Evolutionary conservation across 2,888 invertebrate genomes (phyloP), one percentile per base, ranked within the genome.

Genomic region (Tolmerus cingulatus): DNA sequence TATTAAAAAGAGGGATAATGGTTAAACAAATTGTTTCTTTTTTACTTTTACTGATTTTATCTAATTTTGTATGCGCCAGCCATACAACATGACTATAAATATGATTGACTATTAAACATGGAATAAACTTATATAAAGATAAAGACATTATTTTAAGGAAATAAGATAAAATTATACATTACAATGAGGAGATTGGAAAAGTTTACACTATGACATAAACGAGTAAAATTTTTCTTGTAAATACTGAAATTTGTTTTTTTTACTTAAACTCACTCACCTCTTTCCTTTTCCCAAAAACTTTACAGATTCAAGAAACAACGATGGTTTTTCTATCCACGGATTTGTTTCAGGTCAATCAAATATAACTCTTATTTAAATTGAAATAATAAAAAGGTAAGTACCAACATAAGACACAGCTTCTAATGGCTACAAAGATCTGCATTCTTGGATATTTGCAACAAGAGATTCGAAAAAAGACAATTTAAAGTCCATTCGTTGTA

Each of bases 131-230:
- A 86, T 86, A 86, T 86, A 34, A n/a, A n/a, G 55, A 86, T 77
- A 86, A 86, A 77, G 77, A 77, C 27, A 86, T 86, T 86, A 77
- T 86, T 86, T 86, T 77, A 86, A 86, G 74, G 23, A 76, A 86
- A 86, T 74, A 77, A 86, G 46, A 86, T 74, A 51, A 77, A 77
- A 77, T 46, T 46, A 86, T 86, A 86, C 86, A 86, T 86, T 77
- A 86, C 77, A 86, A 77, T 77, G 74, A 77, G 76, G 76, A 86
- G 74, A 86, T 77, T 77, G 77, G 74, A 86, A 86, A 86, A 86
- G 74, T 86, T 86, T 86, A 77, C 86, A 86, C 86, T 86, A 86
- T 85, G 74, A 85, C 85, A 85, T 85, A 85, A 85, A 85, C 74
- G 74, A 76, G 77, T 86, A 86, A 77, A 77, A 86, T 77, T 77